These are phyloP conservation scores for Lithophane socia DNA, from an alignment of 2,888 invertebrate species.

Conservation along the genomic window DNA sequence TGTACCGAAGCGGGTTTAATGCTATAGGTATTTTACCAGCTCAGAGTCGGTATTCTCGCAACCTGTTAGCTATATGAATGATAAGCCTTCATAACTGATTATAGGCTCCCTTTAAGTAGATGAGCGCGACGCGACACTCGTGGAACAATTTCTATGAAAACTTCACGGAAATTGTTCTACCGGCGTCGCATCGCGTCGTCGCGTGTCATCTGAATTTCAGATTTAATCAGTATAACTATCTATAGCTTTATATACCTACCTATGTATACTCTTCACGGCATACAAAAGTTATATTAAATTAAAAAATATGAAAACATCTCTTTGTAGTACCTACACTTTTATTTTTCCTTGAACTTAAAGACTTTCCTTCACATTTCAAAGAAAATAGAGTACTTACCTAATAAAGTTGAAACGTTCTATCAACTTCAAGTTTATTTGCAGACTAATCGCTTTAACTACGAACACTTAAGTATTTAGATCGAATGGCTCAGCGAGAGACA, in stretches of 20 bases:
- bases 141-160: too few relatives aligned
- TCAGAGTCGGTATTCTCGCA: not conserved
- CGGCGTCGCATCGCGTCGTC: too few relatives aligned
- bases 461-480: conserved; percentile 12
- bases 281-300: not conserved
- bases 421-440: not conserved
- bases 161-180: too few relatives aligned
- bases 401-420: conserved; percentile 9
- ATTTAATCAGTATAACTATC: too few relatives aligned
- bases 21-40: not conserved
- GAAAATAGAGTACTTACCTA: conserved; percentile 7
- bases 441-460: conserved; percentile 9
- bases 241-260: too few relatives aligned
- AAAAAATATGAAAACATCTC: not conserved
- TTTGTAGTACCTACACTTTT: not conserved
- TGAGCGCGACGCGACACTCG: too few relatives aligned
- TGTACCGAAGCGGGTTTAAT: not conserved
- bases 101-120: too few relatives aligned
- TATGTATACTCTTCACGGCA: not conserved
- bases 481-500: conserved; percentile 8
- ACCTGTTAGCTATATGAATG: too few relatives aligned
- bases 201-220: too few relatives aligned
- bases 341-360: conserved; percentile 5
- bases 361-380: not conserved
- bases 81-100: not conserved